Evolutionary conservation across 2,888 invertebrate species (phyloP), one percentile per base, ranked within the genome.

Genomic region (Drosophila quinaria): DNA sequence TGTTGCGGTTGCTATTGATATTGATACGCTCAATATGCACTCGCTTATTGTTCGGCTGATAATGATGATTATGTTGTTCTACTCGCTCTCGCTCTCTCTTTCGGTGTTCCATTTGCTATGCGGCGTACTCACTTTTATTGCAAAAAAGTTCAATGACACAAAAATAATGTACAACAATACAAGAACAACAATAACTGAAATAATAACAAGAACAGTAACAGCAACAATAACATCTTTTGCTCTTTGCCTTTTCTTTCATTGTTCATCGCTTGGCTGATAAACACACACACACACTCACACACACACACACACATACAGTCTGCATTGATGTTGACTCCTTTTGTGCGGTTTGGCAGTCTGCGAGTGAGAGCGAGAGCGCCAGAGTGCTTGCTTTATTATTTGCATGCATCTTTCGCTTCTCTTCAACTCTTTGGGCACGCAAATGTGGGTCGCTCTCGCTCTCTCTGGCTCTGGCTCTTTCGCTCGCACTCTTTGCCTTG

Each of bases 141-240:
- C 77, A 64, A 80, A 83, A 84, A 87, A 89, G 84, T 89, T 85
- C 84, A 85, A 87, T 85, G 84, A 85, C 84, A 78, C 78, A 80
- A 56, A 80, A 76, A 80, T 78, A 80, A 71, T 76, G 72, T 68
- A 80, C 52, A 61, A 64, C 76, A 77, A 79, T 70, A 47, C 71
- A 76, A 69, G 51, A 51, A 51, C 58, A 85, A 64, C 35, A 71
- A 49, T 35, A 78, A 60, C 65, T 64, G 50, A 31, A 50, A 44
- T 64, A 50, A 44, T 64, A 81, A 68, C 59, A 66, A 72, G 54
- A 84, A 79, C 54, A 78, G 68, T 13, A 62, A 74, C 58, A 63
- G 72, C 63, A 77, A 69, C 50, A 83, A 71, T 49, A 68, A 67
- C 41, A 81, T 81, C 80, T 88, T 86, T 66, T 70, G 87, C 87